phyloP scores from a whole-genome alignment of 2,888 invertebrate genomes.

The Timandra comae region DNA sequence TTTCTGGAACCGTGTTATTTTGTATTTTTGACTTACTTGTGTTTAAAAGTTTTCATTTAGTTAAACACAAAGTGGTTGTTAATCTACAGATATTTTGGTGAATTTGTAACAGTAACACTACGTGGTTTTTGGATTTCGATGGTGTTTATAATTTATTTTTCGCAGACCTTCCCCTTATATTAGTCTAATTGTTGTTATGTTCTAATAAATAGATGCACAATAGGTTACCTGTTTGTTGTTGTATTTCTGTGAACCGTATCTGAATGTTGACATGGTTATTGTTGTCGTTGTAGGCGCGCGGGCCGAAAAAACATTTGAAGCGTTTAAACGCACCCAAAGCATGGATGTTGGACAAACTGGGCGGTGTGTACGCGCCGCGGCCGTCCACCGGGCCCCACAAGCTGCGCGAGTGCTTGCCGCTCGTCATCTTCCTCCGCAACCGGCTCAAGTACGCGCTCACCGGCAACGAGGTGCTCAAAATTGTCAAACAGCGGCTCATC shows the following conservation, averaged over 20 bases:
- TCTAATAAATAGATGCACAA: too few relatives aligned
- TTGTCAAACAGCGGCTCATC: constrained; percentile 97
- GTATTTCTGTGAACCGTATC: neutral
- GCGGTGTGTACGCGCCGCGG: constrained; percentile 98
- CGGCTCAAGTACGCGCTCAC: constrained; percentile 98
- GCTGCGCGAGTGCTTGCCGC: constrained; percentile 95
- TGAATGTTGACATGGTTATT: neutral
- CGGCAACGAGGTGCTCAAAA: constrained; percentile 97
- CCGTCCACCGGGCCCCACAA: constrained; percentile 99
- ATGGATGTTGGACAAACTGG: constrained; percentile 99
- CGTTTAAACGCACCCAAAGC: constrained; percentile 99
- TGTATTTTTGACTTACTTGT: too few relatives aligned
- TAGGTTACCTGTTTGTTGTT: too few relatives aligned
- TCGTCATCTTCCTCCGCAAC: constrained; percentile 97
- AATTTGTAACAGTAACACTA: too few relatives aligned
- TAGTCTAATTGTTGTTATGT: too few relatives aligned
- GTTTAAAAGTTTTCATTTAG: too few relatives aligned
- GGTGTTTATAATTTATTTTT: too few relatives aligned
- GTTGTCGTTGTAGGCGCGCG: constrained; percentile 86
- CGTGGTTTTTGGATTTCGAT: too few relatives aligned
- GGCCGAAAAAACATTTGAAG: constrained; percentile 99
- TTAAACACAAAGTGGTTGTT: too few relatives aligned
- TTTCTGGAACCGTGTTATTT: too few relatives aligned
- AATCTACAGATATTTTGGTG: too few relatives aligned
- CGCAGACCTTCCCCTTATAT: too few relatives aligned